Base-by-base conservation (phyloP, 1,140 invertebrate genomes). In the Heliconius himera region DNA sequence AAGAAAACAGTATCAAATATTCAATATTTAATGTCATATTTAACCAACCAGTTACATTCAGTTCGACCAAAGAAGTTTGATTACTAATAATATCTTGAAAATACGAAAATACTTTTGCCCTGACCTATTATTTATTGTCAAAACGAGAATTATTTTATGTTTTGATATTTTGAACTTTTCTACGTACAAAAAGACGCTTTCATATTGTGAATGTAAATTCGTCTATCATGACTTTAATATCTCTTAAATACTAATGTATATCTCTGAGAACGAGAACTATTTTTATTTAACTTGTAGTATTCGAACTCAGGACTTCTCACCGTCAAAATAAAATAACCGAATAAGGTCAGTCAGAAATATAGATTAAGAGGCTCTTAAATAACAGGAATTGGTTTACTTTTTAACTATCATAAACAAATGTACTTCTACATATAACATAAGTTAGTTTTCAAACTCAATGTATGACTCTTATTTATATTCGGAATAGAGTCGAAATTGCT, bases 341-440 rank as follows among this genome's bases (percentile, higher is more conserved):
- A 66, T 66, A 3, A 29, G 60, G 60, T 29, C 60, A 66, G 60
- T 5, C 60, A 66, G 29, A 66, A 66, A 66, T 66, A 66, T 66
- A 66, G 26, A 66, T 66, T 66, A 66, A 66, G 60, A 29, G 60
- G 22, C 60, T 66, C 60, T 66, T 66, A 66, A 66, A 66, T 66
- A 66, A 66, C 26, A 66, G 22, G 29, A 66, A 66, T 66, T 66
- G 22, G 60, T 66, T 66, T 66, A 66, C 60, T 66, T 66, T 66
- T 66, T 66, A 66, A 66, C 54, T 60, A 60, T 60, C 54, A 16
- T 29, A 29, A 66, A 29, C 60, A 29, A 60, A 9, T 60, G 41
- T 46, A 46, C 41, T 29, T 66, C 26, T 66, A 66, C 60, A 29
- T 66, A 66, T 66, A 66, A 66, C n/a, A 66, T 29, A 29, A 66